These are phyloP conservation scores for Myoxocephalus aenaeus DNA, from an alignment of 2,797 vertebrate genomes.

Conservation along the genomic window DNA sequence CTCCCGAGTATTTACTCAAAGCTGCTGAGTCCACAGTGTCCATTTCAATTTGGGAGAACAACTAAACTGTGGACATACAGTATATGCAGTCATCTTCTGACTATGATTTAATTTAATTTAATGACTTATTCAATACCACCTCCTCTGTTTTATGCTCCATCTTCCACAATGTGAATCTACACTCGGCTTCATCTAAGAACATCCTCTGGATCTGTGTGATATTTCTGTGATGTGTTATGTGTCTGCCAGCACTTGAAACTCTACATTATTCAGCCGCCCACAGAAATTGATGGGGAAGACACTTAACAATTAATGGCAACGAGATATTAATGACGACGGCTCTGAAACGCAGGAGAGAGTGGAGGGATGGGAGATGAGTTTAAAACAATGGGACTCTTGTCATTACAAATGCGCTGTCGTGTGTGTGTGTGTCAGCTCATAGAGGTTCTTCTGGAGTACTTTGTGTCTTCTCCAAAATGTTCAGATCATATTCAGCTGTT, in stretches of 20 bases:
- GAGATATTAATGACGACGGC: conserved; percentile 62
- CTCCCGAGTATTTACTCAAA: neutral
- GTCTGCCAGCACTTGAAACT: conserved; percentile 41
- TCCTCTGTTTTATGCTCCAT: conserved; percentile 23
- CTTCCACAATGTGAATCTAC: conserved; percentile 11
- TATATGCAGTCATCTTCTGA: conserved; percentile 13
- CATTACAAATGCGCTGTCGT: conserved; percentile 49
- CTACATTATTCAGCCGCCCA: conserved; percentile 62
- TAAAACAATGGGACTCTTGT: conserved; percentile 58
- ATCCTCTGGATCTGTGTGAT: conserved; percentile 22
- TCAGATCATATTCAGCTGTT: conserved; percentile 50
- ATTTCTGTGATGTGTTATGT: conserved; percentile 41
- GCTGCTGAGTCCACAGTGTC: conserved; percentile 10
- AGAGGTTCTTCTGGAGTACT: conserved; percentile 53
- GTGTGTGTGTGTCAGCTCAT: conserved; percentile 60
- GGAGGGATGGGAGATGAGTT: conserved; percentile 46
- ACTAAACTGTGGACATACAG: conserved; percentile 1
- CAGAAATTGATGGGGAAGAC: conserved; percentile 48
- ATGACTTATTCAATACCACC: conserved; percentile 12
- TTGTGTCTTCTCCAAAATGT: conserved; percentile 57
- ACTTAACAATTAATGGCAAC: conserved; percentile 64
- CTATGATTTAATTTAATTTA: neutral
- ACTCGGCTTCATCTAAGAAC: conserved; percentile 26
- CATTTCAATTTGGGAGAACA: conserved; percentile 16
- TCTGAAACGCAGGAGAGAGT: conserved; percentile 51